Conservation (phyloP, 2,113 vertebrate species). For the Perca flavescens region DNA sequence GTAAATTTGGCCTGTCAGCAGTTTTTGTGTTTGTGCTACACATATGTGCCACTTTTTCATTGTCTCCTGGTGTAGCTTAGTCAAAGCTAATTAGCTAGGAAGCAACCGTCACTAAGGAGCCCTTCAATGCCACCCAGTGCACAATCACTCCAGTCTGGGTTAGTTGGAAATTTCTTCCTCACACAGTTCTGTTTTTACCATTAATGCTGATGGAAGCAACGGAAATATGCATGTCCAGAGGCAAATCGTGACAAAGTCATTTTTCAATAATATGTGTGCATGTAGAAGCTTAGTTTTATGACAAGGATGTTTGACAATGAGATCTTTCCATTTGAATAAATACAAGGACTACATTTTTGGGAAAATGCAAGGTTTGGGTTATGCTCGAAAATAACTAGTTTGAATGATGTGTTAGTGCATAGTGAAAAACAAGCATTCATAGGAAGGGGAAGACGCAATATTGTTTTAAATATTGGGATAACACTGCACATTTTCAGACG, state of each 20-base stretch:
- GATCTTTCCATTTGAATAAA: background rate
- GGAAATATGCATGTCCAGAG: background rate
- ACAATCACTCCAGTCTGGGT: background rate
- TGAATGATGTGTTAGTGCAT: background rate
- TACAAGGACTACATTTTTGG: background rate
- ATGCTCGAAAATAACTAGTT: background rate
- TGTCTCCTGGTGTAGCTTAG: slow-evolving; percentile 45
- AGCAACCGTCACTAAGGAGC: slow-evolving; percentile 34
- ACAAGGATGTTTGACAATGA: background rate
- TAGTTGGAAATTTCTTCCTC: background rate
- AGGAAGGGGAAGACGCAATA: background rate
- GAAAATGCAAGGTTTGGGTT: background rate
- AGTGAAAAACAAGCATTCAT: no score
- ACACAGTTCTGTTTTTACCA: no score
- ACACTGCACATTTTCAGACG: no score
- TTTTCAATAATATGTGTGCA: background rate
- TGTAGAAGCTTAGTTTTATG: background rate
- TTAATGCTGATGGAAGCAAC: background rate
- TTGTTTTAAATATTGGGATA: background rate
- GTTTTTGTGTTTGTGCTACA: slow-evolving; percentile 12
- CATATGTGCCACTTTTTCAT: slow-evolving; percentile 10
- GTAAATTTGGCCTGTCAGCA: slow-evolving; percentile 35
- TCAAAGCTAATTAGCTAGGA: slow-evolving; percentile 54
- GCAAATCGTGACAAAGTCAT: background rate
- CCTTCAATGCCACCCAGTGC: slow-evolving; percentile 10